These are phyloP conservation scores for Chesias legatella DNA, from an alignment of 2,888 invertebrate species.

Conservation along the genomic window DNA sequence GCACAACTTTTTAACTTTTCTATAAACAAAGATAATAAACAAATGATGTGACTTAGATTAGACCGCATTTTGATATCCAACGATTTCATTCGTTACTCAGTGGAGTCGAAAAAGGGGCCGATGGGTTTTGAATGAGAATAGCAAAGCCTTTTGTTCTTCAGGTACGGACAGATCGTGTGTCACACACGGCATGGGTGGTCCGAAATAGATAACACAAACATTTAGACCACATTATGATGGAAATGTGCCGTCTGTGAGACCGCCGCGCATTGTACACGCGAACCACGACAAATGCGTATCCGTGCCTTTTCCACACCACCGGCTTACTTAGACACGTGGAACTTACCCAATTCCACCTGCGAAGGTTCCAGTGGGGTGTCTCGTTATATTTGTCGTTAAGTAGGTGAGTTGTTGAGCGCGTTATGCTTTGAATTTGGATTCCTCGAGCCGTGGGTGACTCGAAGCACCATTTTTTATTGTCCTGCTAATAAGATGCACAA, in stretches of 20 bases:
- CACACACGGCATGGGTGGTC: conserved; percentile 69
- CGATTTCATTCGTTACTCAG: conserved; percentile 22
- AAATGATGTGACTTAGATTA: no score
- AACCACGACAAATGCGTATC: conserved; percentile 60
- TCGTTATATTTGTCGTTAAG: conserved; percentile 36
- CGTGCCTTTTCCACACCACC: conserved; percentile 1
- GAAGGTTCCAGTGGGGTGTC: conserved; percentile 27
- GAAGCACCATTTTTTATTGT: conserved; percentile 40
- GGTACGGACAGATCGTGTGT: conserved; percentile 69
- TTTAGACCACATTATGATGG: conserved; percentile 75
- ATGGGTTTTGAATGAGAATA: conserved; percentile 55
- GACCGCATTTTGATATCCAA: no score
- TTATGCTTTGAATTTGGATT: conserved; percentile 58
- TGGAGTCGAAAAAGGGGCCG: conserved; percentile 33
- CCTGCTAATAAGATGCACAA: conserved; percentile 30
- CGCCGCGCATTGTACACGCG: conserved; percentile 54
- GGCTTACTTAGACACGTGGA: neutral
- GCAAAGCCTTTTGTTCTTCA: conserved; percentile 61
- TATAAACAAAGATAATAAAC: no score
- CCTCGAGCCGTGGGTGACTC: conserved; percentile 29
- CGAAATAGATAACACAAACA: conserved; percentile 67
- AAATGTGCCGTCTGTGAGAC: conserved; percentile 60
- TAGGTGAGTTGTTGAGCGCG: conserved; percentile 43
- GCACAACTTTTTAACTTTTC: no score
- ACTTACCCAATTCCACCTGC: neutral